Conservation (phyloP, 2,888 invertebrate genomes). For the Philonicus albiceps region DNA sequence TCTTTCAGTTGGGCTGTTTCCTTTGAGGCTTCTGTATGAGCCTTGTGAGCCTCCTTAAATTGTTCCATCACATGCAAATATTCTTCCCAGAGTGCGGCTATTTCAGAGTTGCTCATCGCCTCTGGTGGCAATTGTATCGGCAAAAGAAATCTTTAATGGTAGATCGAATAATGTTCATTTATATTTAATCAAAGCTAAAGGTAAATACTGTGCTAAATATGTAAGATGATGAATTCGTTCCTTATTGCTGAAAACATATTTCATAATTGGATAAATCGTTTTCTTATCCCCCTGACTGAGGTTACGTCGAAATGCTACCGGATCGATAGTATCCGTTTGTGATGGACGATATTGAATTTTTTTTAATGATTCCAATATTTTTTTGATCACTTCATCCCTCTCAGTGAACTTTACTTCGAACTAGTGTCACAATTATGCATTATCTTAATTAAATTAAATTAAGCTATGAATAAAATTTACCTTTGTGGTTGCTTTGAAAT, state of each 20-base stretch:
- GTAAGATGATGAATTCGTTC: slow-evolving; percentile 81
- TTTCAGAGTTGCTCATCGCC: slow-evolving; percentile 76
- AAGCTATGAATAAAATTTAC: slow-evolving; percentile 55
- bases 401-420: slow-evolving; percentile 78
- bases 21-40: slow-evolving; percentile 70
- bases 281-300: slow-evolving; percentile 73
- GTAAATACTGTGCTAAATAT: slow-evolving; percentile 76
- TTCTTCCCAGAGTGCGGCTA: slow-evolving; percentile 74
- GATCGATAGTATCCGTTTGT: slow-evolving; percentile 63
- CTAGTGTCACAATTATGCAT: slow-evolving; percentile 52
- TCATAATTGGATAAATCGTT: slow-evolving; percentile 78
- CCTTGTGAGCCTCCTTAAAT: slow-evolving; percentile 81
- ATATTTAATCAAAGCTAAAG: background rate
- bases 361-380: slow-evolving; percentile 74
- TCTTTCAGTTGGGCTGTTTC: slow-evolving; percentile 76
- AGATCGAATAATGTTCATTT: too few relatives aligned
- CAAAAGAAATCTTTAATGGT: slow-evolving; percentile 63
- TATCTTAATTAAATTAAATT: background rate
- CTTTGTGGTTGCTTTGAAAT: slow-evolving; percentile 74
- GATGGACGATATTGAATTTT: slow-evolving; percentile 83
- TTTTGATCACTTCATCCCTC: slow-evolving; percentile 77
- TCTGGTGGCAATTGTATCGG: slow-evolving; percentile 77
- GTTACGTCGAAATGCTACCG: slow-evolving; percentile 61
- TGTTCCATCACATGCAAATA: slow-evolving; percentile 80
- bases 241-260: slow-evolving; percentile 80